These are phyloP conservation scores for Drosophila tsacasi DNA, from an alignment of 1,140 invertebrate species.

Conservation along the genomic window DNA sequence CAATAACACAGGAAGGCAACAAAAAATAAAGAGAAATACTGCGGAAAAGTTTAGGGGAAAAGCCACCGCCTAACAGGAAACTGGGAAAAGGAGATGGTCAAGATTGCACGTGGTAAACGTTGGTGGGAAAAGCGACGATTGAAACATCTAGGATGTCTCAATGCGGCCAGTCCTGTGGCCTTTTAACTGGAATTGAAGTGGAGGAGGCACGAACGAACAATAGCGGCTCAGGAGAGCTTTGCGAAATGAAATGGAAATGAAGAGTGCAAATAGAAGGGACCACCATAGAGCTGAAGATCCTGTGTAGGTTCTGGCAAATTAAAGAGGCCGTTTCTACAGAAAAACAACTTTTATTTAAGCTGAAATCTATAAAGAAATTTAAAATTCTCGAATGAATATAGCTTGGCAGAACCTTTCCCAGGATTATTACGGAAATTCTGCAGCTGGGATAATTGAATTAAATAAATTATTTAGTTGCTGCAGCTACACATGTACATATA, in stretches of 20 bases:
- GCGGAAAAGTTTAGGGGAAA: constrained; percentile 28
- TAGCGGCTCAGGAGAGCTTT: constrained; percentile 35
- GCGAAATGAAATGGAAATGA: constrained; percentile 46
- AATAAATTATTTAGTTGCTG: constrained; percentile 33
- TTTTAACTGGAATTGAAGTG: constrained; percentile 34
- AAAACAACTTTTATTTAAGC: background rate
- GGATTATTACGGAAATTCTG: background rate
- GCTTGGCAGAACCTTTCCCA: background rate
- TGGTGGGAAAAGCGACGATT: constrained; percentile 35
- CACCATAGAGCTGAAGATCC: constrained; percentile 1
- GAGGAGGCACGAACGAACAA: constrained; percentile 15
- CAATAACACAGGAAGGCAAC: constrained; percentile 40
- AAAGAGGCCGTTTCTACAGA: background rate
- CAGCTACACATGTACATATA: background rate
- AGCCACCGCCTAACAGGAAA: constrained; percentile 39
- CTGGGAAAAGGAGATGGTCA: constrained; percentile 50
- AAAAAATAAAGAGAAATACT: constrained; percentile 5
- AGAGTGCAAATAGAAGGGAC: constrained; percentile 12
- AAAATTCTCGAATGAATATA: background rate
- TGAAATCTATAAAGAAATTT: background rate
- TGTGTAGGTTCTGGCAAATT: background rate
- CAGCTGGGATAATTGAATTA: constrained; percentile 30
- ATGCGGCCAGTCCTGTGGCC: constrained; percentile 28
- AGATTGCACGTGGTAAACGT: constrained; percentile 53
- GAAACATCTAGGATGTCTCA: constrained; percentile 22